Base-by-base conservation (phyloP, 2,888 invertebrate genomes). In the Junonia oenone region DNA sequence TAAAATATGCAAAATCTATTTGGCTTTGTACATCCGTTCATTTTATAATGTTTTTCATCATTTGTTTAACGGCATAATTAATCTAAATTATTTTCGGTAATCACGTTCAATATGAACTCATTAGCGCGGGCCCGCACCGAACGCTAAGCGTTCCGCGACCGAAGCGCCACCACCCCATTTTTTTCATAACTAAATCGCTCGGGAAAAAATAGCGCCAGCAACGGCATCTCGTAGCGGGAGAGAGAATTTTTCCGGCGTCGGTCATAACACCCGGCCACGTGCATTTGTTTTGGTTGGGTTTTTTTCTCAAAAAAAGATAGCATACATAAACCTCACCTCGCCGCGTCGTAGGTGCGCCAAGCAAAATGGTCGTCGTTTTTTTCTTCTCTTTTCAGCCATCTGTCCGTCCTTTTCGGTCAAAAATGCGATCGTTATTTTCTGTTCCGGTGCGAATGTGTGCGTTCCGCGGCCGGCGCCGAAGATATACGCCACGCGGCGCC, bases 341-440 rank as follows among this genome's bases (percentile, higher is more conserved):
- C 68, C 73, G 68, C 75, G 74, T 71, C 81, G 83, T 83, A 84
- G 84, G 84, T 82, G 82, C 83, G 83, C 86, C 82, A 78, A 85
- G 86, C 90, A 89, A 90, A 90, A 90, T 90, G 90, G 88, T 83
- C 80, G 89, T 83, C 86, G 86, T 89, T 90, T 90, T 89, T 90
- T 90, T 89, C 89, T 88, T 90, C 89, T 89, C 89, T 90, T 90
- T 90, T 90, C 86, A 86, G 79, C 86, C 86, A 89, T 89, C 86
- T 88, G 85, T 89, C 90, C 80, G 88, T 90, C 90, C 90, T 89
- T 89, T 89, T 90, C 90, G 81, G 87, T 82, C 90, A 90, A 90
- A 90, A 90, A 90, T 86, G 87, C 91, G 91, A 91, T 91, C 91
- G 91, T 90, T 90, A 91, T 90, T 91, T 70, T 90, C 90, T 88